A percentile compares a stretch with the other conserved stretches of the same genome.
Evolutionary conservation across 1,140 invertebrate species (phyloP).

Genomic region (Heliconius himera): DNA sequence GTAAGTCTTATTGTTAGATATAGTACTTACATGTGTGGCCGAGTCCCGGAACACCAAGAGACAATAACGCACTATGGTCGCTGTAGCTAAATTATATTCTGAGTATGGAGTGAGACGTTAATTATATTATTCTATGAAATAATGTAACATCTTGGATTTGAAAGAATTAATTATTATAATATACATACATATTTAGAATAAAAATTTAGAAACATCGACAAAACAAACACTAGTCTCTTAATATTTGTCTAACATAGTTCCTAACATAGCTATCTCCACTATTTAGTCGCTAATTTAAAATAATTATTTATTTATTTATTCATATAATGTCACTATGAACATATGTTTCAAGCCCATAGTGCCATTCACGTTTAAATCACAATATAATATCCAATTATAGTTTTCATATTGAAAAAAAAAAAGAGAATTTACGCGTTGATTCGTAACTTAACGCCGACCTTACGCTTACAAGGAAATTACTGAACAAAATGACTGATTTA

Average conservation of each 20-base stretch:
- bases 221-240: not conserved
- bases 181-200: constrained; percentile 11
- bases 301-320: constrained; percentile 49
- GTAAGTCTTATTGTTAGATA: constrained; percentile 53
- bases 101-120: not conserved
- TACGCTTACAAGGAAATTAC: not conserved
- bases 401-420: constrained; percentile 10
- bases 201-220: constrained; percentile 18
- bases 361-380: constrained; percentile 43
- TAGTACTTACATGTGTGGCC: constrained; percentile 46
- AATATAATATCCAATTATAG: not conserved
- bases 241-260: constrained; percentile 24
- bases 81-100: constrained; percentile 21
- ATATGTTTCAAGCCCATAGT: constrained; percentile 76
- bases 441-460: not conserved
- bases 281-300: constrained; percentile 33
- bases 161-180: not conserved
- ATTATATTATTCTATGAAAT: not conserved
- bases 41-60: not conserved
- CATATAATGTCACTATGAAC: constrained; percentile 67
- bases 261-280: constrained; percentile 34
- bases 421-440: too few species aligned
- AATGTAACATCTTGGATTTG: not conserved
- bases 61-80: constrained; percentile 13
- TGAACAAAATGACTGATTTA: constrained; percentile 8